Evolutionary conservation across 2,797 vertebrate genomes (phyloP), one percentile per base, ranked within the genome.

Genomic region (Parauchenoglanis punctatus): DNA sequence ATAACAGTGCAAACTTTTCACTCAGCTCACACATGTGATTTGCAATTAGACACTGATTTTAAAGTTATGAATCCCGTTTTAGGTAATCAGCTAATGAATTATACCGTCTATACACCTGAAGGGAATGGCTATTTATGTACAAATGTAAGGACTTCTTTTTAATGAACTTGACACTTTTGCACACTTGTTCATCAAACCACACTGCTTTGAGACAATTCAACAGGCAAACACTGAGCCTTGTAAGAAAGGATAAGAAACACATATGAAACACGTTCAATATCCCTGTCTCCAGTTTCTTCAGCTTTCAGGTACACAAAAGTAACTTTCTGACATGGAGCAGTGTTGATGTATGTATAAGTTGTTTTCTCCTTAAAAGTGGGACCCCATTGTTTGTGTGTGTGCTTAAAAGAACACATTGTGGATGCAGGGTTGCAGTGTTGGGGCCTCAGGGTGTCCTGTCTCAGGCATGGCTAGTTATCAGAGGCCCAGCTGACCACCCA

Each of bases 381-480:
- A 85, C 25, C 56, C 86, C 58, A 73, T 44, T 80, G 63, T 65
- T 80, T 65, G 72, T 78, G 86, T 86, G 72, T 94, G 93, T 95
- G 93, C 94, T 95, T 95, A 95, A 93, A 94, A 92, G 93, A 96
- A 95, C 95, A 96, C 94, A 96, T 96, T 96, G 95, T 96, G 96
- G 95, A 96, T 96, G 95, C 95, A 94, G 93, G 95, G 94, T 94
- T 95, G 95, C 96, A 94, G 95, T 96, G 94, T 95, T 95, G 95
- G 95, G 95, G 95, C 94, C 96, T 96, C 94, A 96, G 95, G 95
- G 95, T 95, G 96, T 95, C 95, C 95, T 96, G 96, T 96, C 95
- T 96, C 95, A 96, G 96, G 96, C 96, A 95, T 96, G 96, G 95
- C 95, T 96, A 96, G 96, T 96, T 96, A 96, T 95, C 95, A 96